phyloP scores from a whole-genome alignment of 2,113 vertebrate genomes.

The Myrmecophaga tridactyla region DNA sequence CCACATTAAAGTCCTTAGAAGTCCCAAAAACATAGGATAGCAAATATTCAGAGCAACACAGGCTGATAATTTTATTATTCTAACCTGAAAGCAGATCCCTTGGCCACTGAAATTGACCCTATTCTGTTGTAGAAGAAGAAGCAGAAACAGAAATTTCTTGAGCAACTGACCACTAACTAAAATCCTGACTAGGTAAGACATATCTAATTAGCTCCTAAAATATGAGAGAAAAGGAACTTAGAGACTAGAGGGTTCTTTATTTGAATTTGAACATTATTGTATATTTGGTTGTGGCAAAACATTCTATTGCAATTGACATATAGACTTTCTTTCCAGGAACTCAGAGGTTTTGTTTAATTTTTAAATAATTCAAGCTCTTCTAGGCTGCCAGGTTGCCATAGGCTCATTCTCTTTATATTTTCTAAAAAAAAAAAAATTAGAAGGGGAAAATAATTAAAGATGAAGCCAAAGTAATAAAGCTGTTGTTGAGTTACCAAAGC shows the following conservation, averaged over 20 bases:
- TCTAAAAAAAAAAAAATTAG: not conserved
- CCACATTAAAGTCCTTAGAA: not conserved
- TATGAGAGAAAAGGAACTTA: not conserved
- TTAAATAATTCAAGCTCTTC: not conserved
- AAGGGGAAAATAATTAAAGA: not conserved
- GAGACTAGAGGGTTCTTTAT: no score
- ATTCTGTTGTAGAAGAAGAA: not conserved
- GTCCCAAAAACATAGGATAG: not conserved
- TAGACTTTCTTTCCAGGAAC: not conserved
- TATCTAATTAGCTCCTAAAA: not conserved
- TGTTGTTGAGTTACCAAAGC: not conserved
- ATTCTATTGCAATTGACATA: not conserved
- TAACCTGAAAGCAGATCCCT: no score
- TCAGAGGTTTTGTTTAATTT: not conserved
- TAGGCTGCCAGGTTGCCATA: not conserved
- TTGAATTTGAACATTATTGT: not conserved
- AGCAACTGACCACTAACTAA: not conserved
- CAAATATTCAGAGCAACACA: not conserved
- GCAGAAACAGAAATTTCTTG: not conserved
- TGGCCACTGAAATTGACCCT: not conserved
- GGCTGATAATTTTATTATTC: not conserved
- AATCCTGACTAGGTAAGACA: not conserved
- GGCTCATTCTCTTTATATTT: not conserved
- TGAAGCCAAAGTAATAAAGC: not conserved
- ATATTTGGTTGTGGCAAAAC: not conserved